Conservation (phyloP, 2,797 vertebrate species). For the Enteromius argenteus region DNA sequence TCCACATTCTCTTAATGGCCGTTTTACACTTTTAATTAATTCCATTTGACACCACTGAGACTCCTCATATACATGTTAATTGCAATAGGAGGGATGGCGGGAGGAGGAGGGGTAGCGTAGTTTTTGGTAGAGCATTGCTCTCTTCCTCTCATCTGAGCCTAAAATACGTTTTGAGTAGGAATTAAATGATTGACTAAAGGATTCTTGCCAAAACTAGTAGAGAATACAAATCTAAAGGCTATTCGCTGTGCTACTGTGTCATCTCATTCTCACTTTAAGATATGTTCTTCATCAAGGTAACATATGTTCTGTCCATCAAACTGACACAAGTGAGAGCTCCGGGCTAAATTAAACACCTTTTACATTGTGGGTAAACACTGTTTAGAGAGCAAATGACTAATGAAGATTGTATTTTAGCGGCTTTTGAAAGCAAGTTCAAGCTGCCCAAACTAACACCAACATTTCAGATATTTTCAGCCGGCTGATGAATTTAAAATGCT, state of each 20-base stretch:
- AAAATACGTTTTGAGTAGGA: background rate
- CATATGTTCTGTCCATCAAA: conserved; percentile 52
- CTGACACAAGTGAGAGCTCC: conserved; percentile 31
- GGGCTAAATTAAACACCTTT: conserved; percentile 40
- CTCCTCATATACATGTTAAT: conserved; percentile 57
- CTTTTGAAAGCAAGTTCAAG: conserved; percentile 2
- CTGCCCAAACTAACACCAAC: background rate
- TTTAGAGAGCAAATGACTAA: conserved; percentile 12
- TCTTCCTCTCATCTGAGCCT: conserved; percentile 6
- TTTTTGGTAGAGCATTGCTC: conserved; percentile 23
- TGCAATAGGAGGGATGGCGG: conserved; percentile 42
- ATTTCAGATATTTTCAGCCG: background rate
- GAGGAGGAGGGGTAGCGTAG: conserved; percentile 6
- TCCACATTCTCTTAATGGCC: conserved; percentile 59
- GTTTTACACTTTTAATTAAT: conserved; percentile 63
- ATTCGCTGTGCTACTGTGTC: conserved; percentile 25
- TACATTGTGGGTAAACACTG: conserved; percentile 16
- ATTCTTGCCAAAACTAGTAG: conserved; percentile 19
- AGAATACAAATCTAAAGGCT: conserved; percentile 39
- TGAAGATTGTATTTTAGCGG: background rate
- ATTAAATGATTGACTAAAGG: conserved; percentile 26
- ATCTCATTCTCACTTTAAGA: conserved; percentile 63
- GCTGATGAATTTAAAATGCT: background rate
- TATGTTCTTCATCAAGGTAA: conserved; percentile 65
- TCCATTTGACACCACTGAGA: conserved; percentile 59